Conservation (phyloP, 2,888 invertebrate genomes). For the Noctua pronuba region DNA sequence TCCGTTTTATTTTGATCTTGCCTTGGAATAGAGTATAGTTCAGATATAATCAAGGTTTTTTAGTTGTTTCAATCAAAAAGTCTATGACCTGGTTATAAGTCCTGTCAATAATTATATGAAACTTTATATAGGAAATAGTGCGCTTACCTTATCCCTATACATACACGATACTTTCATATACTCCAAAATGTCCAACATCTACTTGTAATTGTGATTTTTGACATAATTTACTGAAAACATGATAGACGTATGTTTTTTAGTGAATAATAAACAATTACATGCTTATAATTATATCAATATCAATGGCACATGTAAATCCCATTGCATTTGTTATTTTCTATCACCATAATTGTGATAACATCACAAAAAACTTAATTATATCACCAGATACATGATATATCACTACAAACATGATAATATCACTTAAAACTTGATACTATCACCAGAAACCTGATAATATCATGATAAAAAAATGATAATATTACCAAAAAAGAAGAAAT, state of each 20-base stretch:
- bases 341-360: constrained; percentile 6
- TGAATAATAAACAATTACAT: constrained; percentile 1
- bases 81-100: background rate
- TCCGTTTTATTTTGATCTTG: constrained; percentile 35
- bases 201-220: background rate
- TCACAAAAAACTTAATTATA: background rate
- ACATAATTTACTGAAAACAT: background rate
- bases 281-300: constrained; percentile 7
- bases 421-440: background rate
- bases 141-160: background rate
- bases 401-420: background rate
- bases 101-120: too few species aligned
- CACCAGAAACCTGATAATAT: background rate
- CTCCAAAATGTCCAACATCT: background rate
- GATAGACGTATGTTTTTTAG: background rate
- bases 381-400: background rate
- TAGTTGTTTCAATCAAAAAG: too few species aligned
- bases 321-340: background rate
- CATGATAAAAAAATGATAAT: background rate
- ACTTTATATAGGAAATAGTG: background rate
- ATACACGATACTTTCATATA: background rate
- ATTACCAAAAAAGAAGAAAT: background rate
- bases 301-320: background rate
- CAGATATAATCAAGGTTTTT: background rate
- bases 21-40: background rate